Evolutionary conservation across 92 coral and sea anemone species (phyloP).

Genomic region (Actinernus sp.): DNA sequence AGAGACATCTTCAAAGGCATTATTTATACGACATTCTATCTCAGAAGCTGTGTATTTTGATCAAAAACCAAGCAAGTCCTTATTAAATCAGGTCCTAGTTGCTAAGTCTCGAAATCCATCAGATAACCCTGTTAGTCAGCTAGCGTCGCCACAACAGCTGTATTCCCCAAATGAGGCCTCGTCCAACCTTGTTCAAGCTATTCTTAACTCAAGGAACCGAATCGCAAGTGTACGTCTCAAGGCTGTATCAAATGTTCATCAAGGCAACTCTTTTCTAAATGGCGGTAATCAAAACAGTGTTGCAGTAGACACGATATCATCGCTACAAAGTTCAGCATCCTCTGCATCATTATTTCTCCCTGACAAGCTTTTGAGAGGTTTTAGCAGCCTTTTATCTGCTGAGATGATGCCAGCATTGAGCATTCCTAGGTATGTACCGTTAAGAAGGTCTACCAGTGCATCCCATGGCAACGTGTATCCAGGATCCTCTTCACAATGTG

Average conservation of each 20-base stretch:
- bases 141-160: too few species aligned
- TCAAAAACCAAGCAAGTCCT: neutral
- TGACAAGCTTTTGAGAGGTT: constrained; percentile 22
- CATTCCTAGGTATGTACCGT: too few species aligned
- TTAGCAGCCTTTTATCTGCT: constrained; percentile 17
- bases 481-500: neutral
- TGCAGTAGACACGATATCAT: constrained; percentile 15
- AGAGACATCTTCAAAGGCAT: neutral
- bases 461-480: neutral
- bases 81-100: too few species aligned
- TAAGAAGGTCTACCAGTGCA: too few species aligned
- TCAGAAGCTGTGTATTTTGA: too few species aligned
- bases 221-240: constrained; percentile 13
- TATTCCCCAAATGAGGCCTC: too few species aligned
- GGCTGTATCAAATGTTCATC: constrained; percentile 1
- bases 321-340: constrained; percentile 1
- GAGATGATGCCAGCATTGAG: constrained; percentile 20
- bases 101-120: too few species aligned
- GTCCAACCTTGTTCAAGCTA: constrained; percentile 3
- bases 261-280: constrained; percentile 5
- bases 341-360: constrained; percentile 14
- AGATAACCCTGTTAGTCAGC: too few species aligned
- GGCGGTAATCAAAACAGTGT: too few species aligned
- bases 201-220: constrained; percentile 22
- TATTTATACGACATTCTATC: too few species aligned